These are phyloP conservation scores for Polymixis flavicincta DNA, from an alignment of 2,888 invertebrate species.

Conservation along the genomic window DNA sequence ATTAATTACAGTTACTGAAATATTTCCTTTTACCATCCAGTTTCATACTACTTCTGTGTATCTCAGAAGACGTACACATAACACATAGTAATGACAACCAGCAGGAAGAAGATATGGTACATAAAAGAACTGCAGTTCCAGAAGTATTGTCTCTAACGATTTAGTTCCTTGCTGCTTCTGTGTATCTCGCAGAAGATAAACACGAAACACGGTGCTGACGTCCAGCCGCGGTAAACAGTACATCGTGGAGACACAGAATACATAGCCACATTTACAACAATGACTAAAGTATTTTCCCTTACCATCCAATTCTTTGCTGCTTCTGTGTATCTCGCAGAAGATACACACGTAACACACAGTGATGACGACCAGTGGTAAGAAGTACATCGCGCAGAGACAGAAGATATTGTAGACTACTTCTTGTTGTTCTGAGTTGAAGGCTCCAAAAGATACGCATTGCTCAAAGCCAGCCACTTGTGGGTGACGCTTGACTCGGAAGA, in stretches of 20 bases:
- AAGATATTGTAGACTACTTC: slow-evolving; percentile 94
- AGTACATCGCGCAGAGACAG: slow-evolving; percentile 94
- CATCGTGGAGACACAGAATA: slow-evolving; percentile 93
- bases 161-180: slow-evolving; percentile 91
- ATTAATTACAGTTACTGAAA: not conserved
- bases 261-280: too few species aligned
- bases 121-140: not conserved
- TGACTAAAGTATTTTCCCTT: slow-evolving; percentile 62
- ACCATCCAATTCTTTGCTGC: slow-evolving; percentile 91
- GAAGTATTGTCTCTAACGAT: slow-evolving; percentile 81
- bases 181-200: slow-evolving; percentile 94
- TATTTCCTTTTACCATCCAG: slow-evolving; percentile 84
- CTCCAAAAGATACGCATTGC: slow-evolving; percentile 95
- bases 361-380: slow-evolving; percentile 93
- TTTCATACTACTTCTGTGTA: slow-evolving; percentile 92
- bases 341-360: slow-evolving; percentile 93
- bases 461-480: slow-evolving; percentile 92
- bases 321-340: slow-evolving; percentile 93
- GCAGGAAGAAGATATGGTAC: slow-evolving; percentile 40
- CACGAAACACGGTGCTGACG: slow-evolving; percentile 93
- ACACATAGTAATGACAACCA: slow-evolving; percentile 93
- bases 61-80: slow-evolving; percentile 94
- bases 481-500: slow-evolving; percentile 93
- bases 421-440: slow-evolving; percentile 91
- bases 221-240: slow-evolving; percentile 94